Evolutionary conservation across 2,888 invertebrate species (phyloP).

Genomic region (Drosophila setosimentum): DNA sequence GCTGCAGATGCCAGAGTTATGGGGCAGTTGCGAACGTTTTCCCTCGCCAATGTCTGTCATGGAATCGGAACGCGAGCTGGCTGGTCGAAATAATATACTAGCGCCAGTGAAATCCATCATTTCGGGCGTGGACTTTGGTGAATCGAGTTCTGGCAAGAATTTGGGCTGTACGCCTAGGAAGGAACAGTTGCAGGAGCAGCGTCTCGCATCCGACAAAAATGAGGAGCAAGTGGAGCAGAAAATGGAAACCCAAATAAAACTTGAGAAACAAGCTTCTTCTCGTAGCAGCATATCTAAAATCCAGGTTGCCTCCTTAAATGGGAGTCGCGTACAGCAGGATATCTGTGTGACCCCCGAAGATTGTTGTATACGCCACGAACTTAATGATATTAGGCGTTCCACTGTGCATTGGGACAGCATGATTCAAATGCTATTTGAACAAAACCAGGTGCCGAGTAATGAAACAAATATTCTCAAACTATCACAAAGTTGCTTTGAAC

Average conservation of each 20-base stretch:
- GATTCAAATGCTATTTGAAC: conserved; percentile 11
- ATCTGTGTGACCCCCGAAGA: not conserved
- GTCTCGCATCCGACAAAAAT: not conserved
- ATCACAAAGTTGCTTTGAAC: not conserved
- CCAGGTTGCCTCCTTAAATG: not conserved
- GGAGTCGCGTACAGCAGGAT: not conserved
- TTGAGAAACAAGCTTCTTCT: not conserved
- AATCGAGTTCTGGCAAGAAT: not conserved
- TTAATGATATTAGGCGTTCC: conserved; percentile 11
- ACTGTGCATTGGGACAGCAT: conserved; percentile 21
- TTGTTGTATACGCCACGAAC: conserved; percentile 8
- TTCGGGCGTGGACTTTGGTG: conserved; percentile 7
- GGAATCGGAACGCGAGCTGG: conserved; percentile 7
- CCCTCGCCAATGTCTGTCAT: conserved; percentile 63
- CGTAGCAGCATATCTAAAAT: not conserved
- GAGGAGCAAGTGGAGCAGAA: not conserved
- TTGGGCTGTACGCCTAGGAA: too few relatives aligned
- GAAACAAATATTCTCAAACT: not conserved
- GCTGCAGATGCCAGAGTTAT: conserved; percentile 40
- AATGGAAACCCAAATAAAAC: not conserved
- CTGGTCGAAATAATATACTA: not conserved
- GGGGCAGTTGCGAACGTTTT: conserved; percentile 38
- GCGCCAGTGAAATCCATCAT: conserved; percentile 32
- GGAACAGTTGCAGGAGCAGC: not conserved
- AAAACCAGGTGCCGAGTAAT: not conserved